Evolutionary conservation across 2,113 vertebrate genomes (phyloP).

Genomic region (Beaufortia kweichowensis): DNA sequence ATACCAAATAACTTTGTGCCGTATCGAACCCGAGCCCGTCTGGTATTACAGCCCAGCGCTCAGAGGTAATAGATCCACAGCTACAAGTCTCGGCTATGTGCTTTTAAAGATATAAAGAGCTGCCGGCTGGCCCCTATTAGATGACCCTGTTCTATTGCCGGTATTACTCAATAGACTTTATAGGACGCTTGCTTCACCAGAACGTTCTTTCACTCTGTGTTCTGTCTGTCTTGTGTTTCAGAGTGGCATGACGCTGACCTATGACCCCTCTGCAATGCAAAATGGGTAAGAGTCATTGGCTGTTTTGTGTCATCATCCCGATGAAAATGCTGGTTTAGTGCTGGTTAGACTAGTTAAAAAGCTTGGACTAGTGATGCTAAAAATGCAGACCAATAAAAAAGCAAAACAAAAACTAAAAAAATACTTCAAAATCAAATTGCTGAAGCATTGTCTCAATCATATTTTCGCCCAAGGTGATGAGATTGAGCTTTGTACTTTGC

Average conservation of each 20-base stretch:
- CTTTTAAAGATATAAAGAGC: slow-evolving; percentile 56
- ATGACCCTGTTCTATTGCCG: slow-evolving; percentile 38
- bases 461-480: too few species aligned
- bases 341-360: too few species aligned
- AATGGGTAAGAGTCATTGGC: slow-evolving; percentile 85
- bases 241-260: slow-evolving; percentile 97
- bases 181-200: slow-evolving; percentile 21
- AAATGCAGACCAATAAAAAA: too few species aligned
- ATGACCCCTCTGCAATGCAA: slow-evolving; percentile 95
- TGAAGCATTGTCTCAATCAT: too few species aligned
- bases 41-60: slow-evolving; percentile 31
- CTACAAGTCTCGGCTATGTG: slow-evolving; percentile 49
- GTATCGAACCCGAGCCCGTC: slow-evolving; percentile 40
- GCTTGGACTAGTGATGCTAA: neutral
- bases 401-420: too few species aligned
- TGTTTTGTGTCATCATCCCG: slow-evolving; percentile 14
- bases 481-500: too few species aligned
- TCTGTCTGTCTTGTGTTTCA: slow-evolving; percentile 66
- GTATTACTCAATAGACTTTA: slow-evolving; percentile 52
- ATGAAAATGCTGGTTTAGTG: neutral
- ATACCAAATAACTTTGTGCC: slow-evolving; percentile 55
- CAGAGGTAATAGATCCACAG: slow-evolving; percentile 52
- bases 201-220: slow-evolving; percentile 29
- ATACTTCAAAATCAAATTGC: too few species aligned
- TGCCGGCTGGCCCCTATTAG: slow-evolving; percentile 38